These are phyloP conservation scores for Holcopasites calliopsidis DNA, from an alignment of 1,140 invertebrate species.

Conservation along the genomic window DNA sequence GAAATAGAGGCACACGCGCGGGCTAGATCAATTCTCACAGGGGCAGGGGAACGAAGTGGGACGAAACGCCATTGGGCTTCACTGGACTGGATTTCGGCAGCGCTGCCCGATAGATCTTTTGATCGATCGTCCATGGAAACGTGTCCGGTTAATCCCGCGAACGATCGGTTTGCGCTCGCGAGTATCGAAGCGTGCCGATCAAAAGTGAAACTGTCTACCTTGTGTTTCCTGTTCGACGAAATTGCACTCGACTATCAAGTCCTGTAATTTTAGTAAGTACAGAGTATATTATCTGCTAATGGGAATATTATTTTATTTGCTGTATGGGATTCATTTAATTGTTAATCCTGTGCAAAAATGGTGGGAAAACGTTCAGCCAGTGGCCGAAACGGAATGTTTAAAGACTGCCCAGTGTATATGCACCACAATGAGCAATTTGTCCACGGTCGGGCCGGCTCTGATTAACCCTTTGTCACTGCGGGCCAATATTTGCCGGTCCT, in stretches of 20 bases:
- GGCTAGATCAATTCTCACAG: constrained; percentile 36
- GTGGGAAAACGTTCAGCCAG: no score
- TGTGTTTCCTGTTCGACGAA: no score
- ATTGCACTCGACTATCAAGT: no score
- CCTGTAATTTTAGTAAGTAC: no score
- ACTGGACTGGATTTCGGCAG: constrained; percentile 43
- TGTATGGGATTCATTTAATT: background rate
- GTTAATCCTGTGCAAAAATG: no score
- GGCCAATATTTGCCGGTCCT: constrained; percentile 1
- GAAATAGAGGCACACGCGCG: constrained; percentile 21
- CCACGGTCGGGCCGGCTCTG: constrained; percentile 43
- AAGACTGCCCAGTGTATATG: no score
- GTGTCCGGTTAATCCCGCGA: constrained; percentile 64
- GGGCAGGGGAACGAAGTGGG: background rate
- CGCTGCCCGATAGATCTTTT: constrained; percentile 62
- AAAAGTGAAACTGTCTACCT: constrained; percentile 16
- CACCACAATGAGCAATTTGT: constrained; percentile 42
- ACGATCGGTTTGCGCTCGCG: constrained; percentile 33
- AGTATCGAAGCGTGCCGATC: constrained; percentile 28
- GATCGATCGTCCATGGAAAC: constrained; percentile 67
- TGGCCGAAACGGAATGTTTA: background rate
- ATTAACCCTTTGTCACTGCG: constrained; percentile 60
- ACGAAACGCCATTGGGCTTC: constrained; percentile 41
- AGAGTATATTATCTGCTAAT: no score
- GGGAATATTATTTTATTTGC: background rate